Evolutionary conservation across 2,888 invertebrate genomes (phyloP).

Genomic region (Standfussiana lucernea): DNA sequence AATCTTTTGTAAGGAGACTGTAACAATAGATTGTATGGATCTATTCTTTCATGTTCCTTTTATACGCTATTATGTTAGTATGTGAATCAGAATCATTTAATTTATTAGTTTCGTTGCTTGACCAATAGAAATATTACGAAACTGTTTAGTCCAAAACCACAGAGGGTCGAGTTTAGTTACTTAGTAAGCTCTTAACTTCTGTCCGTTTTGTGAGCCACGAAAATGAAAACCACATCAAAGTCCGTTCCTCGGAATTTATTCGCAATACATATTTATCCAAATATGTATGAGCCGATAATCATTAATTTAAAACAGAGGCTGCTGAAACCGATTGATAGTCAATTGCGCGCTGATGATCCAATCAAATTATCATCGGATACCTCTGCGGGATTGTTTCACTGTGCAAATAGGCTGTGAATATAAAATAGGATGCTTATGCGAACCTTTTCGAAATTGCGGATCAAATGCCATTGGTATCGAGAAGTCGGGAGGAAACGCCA

Average conservation of each 20-base stretch:
- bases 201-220: conserved; percentile 21
- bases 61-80: conserved; percentile 43
- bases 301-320: conserved; percentile 32
- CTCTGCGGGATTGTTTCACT: conserved; percentile 38
- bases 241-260: conserved; percentile 6
- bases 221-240: conserved; percentile 53
- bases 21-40: conserved; percentile 66
- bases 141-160: conserved; percentile 6
- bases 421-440: conserved; percentile 43
- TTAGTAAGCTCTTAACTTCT: conserved; percentile 26
- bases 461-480: conserved; percentile 55
- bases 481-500: conserved; percentile 65
- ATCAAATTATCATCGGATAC: conserved; percentile 45
- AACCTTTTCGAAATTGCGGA: conserved; percentile 59
- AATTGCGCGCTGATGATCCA: conserved; percentile 42
- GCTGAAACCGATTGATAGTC: conserved; percentile 32
- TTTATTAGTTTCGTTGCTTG: conserved; percentile 44
- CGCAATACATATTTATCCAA: conserved; percentile 32
- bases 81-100: conserved; percentile 39
- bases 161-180: conserved; percentile 1
- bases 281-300: conserved; percentile 30
- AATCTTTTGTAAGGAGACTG: conserved; percentile 60
- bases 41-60: conserved; percentile 60
- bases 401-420: conserved; percentile 44
- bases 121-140: conserved; percentile 13